Percentiles rank a stretch among this genome's conserved stretches.
phyloP scores from a whole-genome alignment of 2,888 invertebrate genomes.

The Eupelmus urozonus region DNA sequence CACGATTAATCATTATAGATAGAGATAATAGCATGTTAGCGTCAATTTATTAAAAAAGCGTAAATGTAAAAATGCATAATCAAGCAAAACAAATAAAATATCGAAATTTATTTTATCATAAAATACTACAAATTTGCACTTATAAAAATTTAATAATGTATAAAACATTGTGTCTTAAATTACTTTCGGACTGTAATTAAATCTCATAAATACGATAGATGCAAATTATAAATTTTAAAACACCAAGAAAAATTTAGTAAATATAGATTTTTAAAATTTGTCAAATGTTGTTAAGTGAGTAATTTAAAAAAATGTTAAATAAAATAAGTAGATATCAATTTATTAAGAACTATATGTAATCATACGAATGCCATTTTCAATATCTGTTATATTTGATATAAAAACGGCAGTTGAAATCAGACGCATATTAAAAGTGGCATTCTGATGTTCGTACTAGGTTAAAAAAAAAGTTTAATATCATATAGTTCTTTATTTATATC shows the following conservation, averaged over 20 bases:
- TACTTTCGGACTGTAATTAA: conserved; percentile 34
- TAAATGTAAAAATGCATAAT: conserved; percentile 51
- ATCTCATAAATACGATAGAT: background rate
- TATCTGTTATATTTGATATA: conserved; percentile 58
- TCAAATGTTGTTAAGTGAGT: background rate
- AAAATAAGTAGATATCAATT: conserved; percentile 1
- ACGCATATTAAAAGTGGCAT: conserved; percentile 51
- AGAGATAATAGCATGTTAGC: conserved; percentile 52
- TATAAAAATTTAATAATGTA: conserved; percentile 48
- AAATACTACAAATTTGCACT: conserved; percentile 54
- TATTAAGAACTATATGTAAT: background rate
- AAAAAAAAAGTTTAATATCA: too few species aligned
- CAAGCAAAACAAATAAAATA: conserved; percentile 44
- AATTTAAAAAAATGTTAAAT: conserved; percentile 12
- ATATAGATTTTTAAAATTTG: conserved; percentile 10
- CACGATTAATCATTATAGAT: conserved; percentile 42
- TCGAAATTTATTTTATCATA: conserved; percentile 55
- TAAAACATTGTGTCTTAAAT: conserved; percentile 31
- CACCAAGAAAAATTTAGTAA: background rate
- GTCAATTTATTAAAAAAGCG: conserved; percentile 46
- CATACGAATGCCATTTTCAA: conserved; percentile 48
- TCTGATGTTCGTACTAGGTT: conserved; percentile 2
- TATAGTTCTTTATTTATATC: background rate
- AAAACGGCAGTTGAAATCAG: conserved; percentile 36
- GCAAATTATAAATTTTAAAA: conserved; percentile 23